These are phyloP conservation scores for Drosophila histrio DNA, from an alignment of 2,888 invertebrate genomes.

Conservation along the genomic window DNA sequence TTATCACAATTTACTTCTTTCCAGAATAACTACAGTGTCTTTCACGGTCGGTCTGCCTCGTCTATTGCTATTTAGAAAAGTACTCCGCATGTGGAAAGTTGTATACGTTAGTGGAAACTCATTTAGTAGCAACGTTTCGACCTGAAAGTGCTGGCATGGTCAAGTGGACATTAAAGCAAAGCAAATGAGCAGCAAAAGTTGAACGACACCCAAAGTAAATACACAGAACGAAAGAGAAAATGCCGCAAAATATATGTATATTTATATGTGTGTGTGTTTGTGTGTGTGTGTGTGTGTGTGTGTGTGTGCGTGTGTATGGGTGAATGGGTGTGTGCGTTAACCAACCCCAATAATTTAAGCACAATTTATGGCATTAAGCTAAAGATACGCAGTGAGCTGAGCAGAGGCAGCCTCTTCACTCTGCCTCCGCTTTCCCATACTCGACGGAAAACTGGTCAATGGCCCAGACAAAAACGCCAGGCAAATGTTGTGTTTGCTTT, in stretches of 20 bases:
- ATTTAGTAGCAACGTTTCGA: conserved; percentile 9
- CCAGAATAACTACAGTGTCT: too few species aligned
- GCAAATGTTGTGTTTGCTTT: conserved; percentile 62
- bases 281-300: conserved; percentile 1
- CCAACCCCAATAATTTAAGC: conserved; percentile 80
- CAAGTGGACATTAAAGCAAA: conserved; percentile 63
- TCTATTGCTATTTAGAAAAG: too few species aligned
- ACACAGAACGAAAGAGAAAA: conserved; percentile 49
- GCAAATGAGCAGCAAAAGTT: conserved; percentile 67
- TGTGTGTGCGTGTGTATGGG: conserved; percentile 12
- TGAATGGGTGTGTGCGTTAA: conserved; percentile 45
- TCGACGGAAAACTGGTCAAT: conserved; percentile 60
- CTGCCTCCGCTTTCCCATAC: not conserved
- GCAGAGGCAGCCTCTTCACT: conserved; percentile 16
- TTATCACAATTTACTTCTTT: too few species aligned
- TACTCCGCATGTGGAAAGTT: not conserved
- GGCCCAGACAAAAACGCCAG: conserved; percentile 56
- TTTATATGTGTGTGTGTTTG: not conserved
- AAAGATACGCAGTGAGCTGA: conserved; percentile 67
- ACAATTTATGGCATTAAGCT: conserved; percentile 76
- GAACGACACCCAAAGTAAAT: conserved; percentile 56
- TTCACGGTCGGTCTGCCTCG: too few species aligned
- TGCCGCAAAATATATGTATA: conserved; percentile 10
- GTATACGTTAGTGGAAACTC: conserved; percentile 1
- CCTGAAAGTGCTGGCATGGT: conserved; percentile 22